These are phyloP conservation scores for Tapirus indicus DNA, from an alignment of 2,797 vertebrate species.

Conservation along the genomic window DNA sequence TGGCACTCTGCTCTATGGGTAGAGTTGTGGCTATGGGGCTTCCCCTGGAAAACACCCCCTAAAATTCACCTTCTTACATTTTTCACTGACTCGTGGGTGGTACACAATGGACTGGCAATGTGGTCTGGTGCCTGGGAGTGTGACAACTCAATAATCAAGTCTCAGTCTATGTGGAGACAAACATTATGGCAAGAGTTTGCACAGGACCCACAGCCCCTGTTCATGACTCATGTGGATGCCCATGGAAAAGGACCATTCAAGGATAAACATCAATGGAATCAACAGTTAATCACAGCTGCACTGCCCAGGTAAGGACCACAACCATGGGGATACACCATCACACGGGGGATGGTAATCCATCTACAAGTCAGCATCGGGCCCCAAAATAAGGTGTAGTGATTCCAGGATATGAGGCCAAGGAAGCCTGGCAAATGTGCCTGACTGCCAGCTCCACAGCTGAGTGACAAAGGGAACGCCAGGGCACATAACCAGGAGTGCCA, in stretches of 20 bases:
- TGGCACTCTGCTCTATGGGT: background rate
- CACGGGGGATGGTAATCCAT: background rate
- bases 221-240: background rate
- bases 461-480: background rate
- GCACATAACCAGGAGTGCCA: background rate
- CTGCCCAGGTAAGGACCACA: no score
- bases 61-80: background rate
- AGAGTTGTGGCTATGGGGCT: no score
- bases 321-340: no score
- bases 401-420: no score
- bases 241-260: background rate
- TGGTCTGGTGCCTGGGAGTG: background rate
- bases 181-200: background rate
- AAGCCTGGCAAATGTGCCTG: no score
- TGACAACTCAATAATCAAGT: background rate
- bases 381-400: no score
- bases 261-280: no score
- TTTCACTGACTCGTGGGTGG: background rate
- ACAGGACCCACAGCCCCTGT: background rate
- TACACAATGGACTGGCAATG: background rate
- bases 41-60: no score
- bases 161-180: background rate
- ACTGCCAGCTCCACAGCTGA: no score
- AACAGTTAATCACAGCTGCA: no score
- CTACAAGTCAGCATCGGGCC: background rate